A percentile compares a stretch with the other conserved stretches of the same genome.
phyloP scores from a whole-genome alignment of 1,140 invertebrate species.

The Zaprionus inermis region DNA sequence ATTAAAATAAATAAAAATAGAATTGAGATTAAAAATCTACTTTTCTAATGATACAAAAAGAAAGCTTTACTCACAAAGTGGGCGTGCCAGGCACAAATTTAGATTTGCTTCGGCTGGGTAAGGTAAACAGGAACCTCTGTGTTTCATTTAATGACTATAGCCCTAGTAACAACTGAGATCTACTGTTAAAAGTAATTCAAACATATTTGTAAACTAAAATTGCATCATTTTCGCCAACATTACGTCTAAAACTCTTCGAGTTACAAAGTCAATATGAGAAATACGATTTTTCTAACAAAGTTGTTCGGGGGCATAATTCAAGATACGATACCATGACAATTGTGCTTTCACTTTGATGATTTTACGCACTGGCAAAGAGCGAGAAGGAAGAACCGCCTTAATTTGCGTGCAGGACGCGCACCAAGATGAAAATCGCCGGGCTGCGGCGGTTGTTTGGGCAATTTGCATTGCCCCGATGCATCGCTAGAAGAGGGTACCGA shows the following conservation, averaged over 20 bases:
- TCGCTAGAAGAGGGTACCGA: neutral
- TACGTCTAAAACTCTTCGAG: neutral
- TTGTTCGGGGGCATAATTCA: conserved; percentile 16
- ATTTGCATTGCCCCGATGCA: conserved; percentile 34
- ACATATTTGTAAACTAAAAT: neutral
- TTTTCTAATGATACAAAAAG: no score
- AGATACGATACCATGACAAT: conserved; percentile 41
- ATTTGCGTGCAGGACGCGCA: conserved; percentile 50
- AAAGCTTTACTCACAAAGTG: neutral
- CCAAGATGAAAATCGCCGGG: conserved; percentile 21
- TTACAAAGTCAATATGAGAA: neutral
- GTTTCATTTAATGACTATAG: neutral
- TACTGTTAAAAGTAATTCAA: neutral
- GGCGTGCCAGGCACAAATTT: neutral
- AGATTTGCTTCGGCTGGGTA: neutral
- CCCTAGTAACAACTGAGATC: neutral
- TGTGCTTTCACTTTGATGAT: conserved; percentile 64
- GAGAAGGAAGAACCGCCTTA: conserved; percentile 34
- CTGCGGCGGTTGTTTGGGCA: conserved; percentile 42
- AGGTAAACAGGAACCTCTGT: neutral
- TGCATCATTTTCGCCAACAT: neutral
- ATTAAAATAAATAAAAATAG: no score
- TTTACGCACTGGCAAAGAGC: conserved; percentile 66
- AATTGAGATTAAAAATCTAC: no score
- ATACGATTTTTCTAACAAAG: neutral